Base-by-base conservation (phyloP, 2,113 vertebrate genomes). In the Catharus minimus region DNA sequence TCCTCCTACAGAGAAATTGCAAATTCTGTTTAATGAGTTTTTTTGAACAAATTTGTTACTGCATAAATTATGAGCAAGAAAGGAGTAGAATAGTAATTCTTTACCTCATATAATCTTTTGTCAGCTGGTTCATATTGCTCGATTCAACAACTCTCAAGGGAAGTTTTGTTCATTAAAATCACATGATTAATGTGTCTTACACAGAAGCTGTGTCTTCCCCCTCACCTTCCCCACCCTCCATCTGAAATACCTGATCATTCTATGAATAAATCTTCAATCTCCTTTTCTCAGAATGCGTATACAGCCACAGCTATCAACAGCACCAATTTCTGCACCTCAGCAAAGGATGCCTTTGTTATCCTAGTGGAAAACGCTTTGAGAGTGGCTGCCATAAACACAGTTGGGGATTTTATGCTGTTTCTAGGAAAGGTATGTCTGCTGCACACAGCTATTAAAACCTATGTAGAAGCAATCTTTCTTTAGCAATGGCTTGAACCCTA, bases 221-320 rank as follows among this genome's bases (percentile, higher is more conserved):
- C 5, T 32, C 5, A 65, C 38, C 50, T 92, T 46, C 13, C 17
- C 36, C 7, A 6, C 3, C 13, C 8, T 17, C 23, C 2, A 1
- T 66, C 57, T 77, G 73, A 64, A 78, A 36, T 39, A 49, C 19
- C 47, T 67, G 38, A 60, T 78, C 7, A 7, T 83, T 58, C 44
- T 49, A 11, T 81, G 38, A 86, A 27, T 81, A 52, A 83, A 33
- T 78, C 39, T 91, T 67, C 33, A 52, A 82, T 94, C 67, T 92
- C 5, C 52, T 83, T 96, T 96, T 46, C 81, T 77, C 93, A 99
- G 99, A 99, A 99, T 50, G 99, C 99, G 11, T 99, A 99, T 86
- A 99, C 99, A 96, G 99, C 99, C 89, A 99, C 99, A 71, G 99
- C 99, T 95, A 99, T 99, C 98, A 99, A 99, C 97, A 99, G 98